Evolutionary conservation across 2,797 vertebrate species (phyloP).

Genomic region (Scolopax bukidnonensis): DNA sequence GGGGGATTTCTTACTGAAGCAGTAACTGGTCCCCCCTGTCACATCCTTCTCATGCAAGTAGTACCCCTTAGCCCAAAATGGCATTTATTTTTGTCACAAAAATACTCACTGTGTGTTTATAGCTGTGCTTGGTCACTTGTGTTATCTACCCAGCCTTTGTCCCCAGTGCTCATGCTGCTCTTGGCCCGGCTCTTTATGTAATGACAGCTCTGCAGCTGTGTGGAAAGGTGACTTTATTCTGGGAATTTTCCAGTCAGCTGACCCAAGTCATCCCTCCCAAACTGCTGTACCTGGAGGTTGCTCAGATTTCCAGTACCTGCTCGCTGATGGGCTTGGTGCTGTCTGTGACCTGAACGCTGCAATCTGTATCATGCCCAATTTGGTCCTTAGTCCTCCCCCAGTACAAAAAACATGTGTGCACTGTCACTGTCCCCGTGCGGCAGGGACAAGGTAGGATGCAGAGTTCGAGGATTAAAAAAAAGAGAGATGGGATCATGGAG

Average conservation of each 20-base stretch:
- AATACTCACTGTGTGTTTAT: not conserved
- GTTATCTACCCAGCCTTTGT: not conserved
- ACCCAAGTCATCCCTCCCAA: not conserved
- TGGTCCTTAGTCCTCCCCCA: not conserved
- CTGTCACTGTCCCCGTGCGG: rapidly evolving
- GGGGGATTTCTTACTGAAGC: not conserved
- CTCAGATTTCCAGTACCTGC: not conserved
- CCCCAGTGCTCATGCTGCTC: not conserved
- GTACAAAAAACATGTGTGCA: rapidly evolving
- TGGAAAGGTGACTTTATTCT: conserved; percentile 65
- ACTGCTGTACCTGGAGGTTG: conserved; percentile 30
- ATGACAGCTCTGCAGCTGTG: conserved; percentile 19
- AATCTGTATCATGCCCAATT: not conserved
- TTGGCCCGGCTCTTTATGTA: not conserved
- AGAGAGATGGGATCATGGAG: rapidly evolving
- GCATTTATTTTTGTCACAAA: not conserved
- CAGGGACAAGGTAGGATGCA: not conserved
- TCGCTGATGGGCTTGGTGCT: not conserved
- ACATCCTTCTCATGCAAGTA: not conserved
- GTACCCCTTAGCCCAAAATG: not conserved
- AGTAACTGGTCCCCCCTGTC: not conserved
- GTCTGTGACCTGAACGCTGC: not conserved
- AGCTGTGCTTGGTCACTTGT: not conserved
- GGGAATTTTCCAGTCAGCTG: conserved; percentile 65
- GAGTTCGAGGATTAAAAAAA: not conserved